These are phyloP conservation scores for Fringilla coelebs DNA, from an alignment of 2,797 vertebrate species.

Conservation along the genomic window DNA sequence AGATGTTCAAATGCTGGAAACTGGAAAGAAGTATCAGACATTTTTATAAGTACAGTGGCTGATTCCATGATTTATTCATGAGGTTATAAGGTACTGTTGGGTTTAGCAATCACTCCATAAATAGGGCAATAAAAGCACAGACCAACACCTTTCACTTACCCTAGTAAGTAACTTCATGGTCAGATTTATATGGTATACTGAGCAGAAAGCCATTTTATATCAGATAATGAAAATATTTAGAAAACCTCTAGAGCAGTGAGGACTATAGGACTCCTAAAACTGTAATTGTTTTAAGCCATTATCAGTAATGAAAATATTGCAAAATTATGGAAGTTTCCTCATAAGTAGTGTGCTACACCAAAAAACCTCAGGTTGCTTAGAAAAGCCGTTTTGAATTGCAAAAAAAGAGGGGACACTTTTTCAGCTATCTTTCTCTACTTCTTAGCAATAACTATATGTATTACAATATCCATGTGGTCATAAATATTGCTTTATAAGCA, in stretches of 20 bases:
- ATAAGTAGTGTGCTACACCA: background rate
- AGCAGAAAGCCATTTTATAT: conserved; percentile 77
- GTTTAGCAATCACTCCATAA: conserved; percentile 71
- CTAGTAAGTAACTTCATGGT: conserved; percentile 72
- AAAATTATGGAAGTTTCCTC: conserved; percentile 2
- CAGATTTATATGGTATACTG: conserved; percentile 72
- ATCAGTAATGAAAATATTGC: conserved; percentile 50
- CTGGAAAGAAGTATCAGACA: conserved; percentile 44
- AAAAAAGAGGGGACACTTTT: background rate
- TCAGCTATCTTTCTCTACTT: background rate
- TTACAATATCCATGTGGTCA: background rate
- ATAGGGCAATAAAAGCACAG: conserved; percentile 79
- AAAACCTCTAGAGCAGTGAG: conserved; percentile 63
- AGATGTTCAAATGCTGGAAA: conserved; percentile 57
- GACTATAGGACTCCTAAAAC: conserved; percentile 63
- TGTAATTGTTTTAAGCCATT: conserved; percentile 54
- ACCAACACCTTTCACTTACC: conserved; percentile 75
- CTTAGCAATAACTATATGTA: background rate
- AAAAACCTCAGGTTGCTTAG: background rate
- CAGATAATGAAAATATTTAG: conserved; percentile 70
- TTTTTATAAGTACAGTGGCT: conserved; percentile 62
- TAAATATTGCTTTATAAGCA: background rate
- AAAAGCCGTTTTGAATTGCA: background rate
- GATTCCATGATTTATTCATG: conserved; percentile 69
- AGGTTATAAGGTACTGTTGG: conserved; percentile 65